A percentile compares a stretch with the other conserved stretches of the same genome.
phyloP scores from a whole-genome alignment of 1,140 invertebrate species.

The Heliothis virescens region DNA sequence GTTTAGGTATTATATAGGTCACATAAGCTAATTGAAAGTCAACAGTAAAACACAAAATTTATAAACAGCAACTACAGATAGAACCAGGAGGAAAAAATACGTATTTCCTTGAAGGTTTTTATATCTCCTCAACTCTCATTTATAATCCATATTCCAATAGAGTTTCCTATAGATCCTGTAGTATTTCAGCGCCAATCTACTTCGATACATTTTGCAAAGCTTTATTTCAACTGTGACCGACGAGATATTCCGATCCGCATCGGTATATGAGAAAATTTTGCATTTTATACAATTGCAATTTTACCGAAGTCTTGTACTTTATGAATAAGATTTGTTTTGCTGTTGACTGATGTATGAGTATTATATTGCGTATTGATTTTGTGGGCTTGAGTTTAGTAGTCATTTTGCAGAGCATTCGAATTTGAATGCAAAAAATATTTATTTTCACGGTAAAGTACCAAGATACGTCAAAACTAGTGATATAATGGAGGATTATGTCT shows the following conservation, averaged over 20 bases:
- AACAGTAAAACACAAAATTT: no score
- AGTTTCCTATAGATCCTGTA: neutral
- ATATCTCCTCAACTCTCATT: neutral
- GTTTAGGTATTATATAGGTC: no score
- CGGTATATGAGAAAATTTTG: constrained; percentile 36
- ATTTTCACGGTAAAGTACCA: no score
- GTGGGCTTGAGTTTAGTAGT: no score
- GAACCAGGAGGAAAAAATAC: no score
- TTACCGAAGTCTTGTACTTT: constrained; percentile 24
- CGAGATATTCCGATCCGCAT: constrained; percentile 9
- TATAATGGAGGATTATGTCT: neutral
- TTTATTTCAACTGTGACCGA: constrained; percentile 38
- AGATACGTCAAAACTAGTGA: neutral
- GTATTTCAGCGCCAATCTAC: constrained; percentile 3
- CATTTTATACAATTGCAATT: constrained; percentile 36
- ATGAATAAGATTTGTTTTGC: constrained; percentile 30
- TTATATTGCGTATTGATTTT: neutral
- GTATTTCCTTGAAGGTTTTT: no score
- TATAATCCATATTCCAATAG: neutral
- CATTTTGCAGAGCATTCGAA: no score
- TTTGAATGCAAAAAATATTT: no score
- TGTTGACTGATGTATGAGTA: neutral
- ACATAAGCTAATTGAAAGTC: no score
- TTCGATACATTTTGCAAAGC: constrained; percentile 28
- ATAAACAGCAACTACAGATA: no score